Evolutionary conservation across 2,113 vertebrate species (phyloP).

Genomic region (Heliornis fulica): DNA sequence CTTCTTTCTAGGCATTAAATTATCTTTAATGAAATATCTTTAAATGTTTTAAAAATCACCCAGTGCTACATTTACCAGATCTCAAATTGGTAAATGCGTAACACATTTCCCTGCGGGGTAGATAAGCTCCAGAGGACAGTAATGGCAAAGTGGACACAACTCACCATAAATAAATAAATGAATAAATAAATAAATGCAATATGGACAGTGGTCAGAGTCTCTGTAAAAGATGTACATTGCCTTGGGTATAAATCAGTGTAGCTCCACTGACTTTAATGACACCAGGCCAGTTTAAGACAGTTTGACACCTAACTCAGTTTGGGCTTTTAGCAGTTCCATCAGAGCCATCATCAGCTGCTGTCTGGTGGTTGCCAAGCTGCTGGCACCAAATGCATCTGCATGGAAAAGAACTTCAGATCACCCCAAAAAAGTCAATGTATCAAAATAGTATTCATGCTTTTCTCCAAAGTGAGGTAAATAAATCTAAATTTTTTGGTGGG

Average conservation of each 20-base stretch:
- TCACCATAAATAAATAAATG: not conserved
- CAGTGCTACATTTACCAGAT: not conserved
- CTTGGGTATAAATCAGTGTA: slow-evolving; percentile 53
- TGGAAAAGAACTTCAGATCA: not conserved
- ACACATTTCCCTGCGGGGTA: not conserved
- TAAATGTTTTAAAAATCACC: not conserved
- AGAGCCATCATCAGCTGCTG: slow-evolving; percentile 28
- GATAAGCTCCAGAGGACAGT: not conserved
- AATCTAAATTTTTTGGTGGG: not conserved
- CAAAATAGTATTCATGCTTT: not conserved
- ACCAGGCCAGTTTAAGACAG: not conserved
- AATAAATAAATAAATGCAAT: not conserved
- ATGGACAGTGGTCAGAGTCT: slow-evolving; percentile 25
- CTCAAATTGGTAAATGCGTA: not conserved
- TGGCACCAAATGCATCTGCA: not conserved
- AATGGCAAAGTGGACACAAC: not conserved
- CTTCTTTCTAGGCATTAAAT: not conserved
- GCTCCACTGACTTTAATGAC: slow-evolving; percentile 46
- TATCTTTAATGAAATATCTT: not conserved
- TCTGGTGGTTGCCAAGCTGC: not conserved
- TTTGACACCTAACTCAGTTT: not conserved
- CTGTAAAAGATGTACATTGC: not conserved
- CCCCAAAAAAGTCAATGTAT: not conserved
- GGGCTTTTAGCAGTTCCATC: slow-evolving; percentile 32
- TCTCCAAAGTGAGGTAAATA: not conserved